Evolutionary conservation across 2,113 vertebrate species (phyloP), one percentile per base, ranked within the genome.

Genomic region (Charadrius vociferus): DNA sequence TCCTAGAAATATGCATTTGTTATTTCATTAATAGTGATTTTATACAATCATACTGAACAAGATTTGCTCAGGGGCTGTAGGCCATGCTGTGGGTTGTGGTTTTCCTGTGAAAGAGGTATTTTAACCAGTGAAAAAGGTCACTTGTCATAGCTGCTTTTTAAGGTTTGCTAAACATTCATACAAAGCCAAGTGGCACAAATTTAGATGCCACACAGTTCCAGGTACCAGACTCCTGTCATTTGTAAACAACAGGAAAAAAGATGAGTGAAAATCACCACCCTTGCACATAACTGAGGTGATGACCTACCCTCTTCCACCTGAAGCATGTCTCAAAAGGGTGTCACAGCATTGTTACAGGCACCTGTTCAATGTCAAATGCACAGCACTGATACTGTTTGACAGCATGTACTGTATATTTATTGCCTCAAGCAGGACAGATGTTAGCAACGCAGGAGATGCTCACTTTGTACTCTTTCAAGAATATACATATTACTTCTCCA

Each of bases 231-330:
- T 92, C 27, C 36, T 53, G 72, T 56, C 52, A 93, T 45, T 86
- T 50, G 37, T 90, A 96, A 98, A 93, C 88, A 94, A 94, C 56
- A 58, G 59, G 55, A 90, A 96, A 91, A 36, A 87, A 61, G 81
- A 92, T 29, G 45, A 86, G 78, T 79, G 66, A 92, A 95, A 96
- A 91, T 16, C 88, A 52, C 77, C 22, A 12, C 30, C 74, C 80
- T 67, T 73, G 19, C 30, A 67, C 88, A 62, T 89, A 81, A 97
- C 8, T 79, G 97, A 97, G 96, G 87, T 41, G 75, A 59, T 93
- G 83, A 98, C 91, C 96, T 82, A 88, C 62, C 26, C 41, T 85
- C 39, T 77, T 90, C 36, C 89, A 95, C 74, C 72, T 73, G 65
- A 37, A 66, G 62, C 67, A 81, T 56, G 47, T 90, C 17, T 80